These are phyloP conservation scores for Anthoscopus minutus DNA, from an alignment of 2,113 vertebrate genomes.

Conservation along the genomic window DNA sequence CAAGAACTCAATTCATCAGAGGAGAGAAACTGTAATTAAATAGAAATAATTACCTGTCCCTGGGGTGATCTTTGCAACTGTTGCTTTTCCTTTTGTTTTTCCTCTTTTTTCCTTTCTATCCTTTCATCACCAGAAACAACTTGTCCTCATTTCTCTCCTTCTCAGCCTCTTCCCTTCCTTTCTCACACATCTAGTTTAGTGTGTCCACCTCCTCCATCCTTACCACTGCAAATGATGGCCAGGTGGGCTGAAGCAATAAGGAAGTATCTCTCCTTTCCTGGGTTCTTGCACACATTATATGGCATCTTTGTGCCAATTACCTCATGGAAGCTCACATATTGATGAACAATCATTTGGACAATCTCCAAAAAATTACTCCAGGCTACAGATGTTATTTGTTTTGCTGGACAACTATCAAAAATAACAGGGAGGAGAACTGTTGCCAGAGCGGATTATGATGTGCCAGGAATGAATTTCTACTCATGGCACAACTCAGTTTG, in stretches of 20 bases:
- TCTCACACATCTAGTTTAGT: neutral
- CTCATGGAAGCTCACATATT: neutral
- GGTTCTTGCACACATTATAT: neutral
- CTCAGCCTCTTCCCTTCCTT: neutral
- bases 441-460: neutral
- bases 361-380: neutral
- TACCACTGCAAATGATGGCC: too few relatives aligned
- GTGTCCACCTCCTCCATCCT: neutral
- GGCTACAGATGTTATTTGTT: conserved; percentile 15
- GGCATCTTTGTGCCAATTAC: neutral
- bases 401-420: neutral
- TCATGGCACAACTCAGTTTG: neutral
- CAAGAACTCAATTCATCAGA: neutral
- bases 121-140: neutral
- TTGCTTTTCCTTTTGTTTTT: neutral
- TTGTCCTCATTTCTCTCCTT: neutral
- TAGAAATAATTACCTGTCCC: neutral
- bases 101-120: neutral
- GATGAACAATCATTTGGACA: neutral
- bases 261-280: neutral
- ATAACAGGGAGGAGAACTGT: neutral
- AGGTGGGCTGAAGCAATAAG: neutral
- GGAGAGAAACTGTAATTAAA: neutral
- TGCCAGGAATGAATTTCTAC: neutral
- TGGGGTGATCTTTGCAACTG: neutral